Base-by-base conservation (phyloP, 30 jellyfish, hydroid and myxozoan species). In the Hydractinia echinata region DNA sequence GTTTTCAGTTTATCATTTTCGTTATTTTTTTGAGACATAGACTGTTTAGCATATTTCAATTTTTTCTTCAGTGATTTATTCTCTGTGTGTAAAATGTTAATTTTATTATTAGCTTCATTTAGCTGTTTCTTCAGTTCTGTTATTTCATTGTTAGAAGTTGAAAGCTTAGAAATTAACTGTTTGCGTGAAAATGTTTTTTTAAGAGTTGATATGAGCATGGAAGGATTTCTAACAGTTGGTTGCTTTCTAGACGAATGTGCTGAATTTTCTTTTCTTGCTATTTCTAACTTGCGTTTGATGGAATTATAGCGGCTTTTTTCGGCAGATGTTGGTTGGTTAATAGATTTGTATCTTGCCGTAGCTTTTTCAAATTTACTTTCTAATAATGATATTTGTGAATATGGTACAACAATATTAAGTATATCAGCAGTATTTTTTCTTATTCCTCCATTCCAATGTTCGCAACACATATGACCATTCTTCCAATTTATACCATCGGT, bases 401-500 rank as follows among this genome's bases (percentile, higher is more conserved):
- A 9, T 8, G 84, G 56, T 50, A 51, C 20, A 18, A 73, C 51
- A 50, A 76, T 54, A 53, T 76, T 79, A 44, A 83, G 84, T 39
- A 76, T 4, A 76, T 76, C 79, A 10, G 52, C 54, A 14, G 84
- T 51, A 53, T 68, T 74, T 51, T 72, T 67, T 53, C 89, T 69
- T 44, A 30, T 58, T 19, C 88, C 88, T 39, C 54, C 60, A 13
- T 53, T 55, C 89, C 89, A 82, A 82, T 82, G 89, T 61, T 61
- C 79, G 7, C 81, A 76, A 82, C 89, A 82, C 44, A 66, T 67
- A 60, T 30, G 44, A 30, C 44, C 44, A 30, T 30, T 30, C 44
- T 30, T 30, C 44, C 44, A 30, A 30, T 30, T 82, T 30, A 2
- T 30, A 30, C 44, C 44, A 30, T 30, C 44, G 44, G 44, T 30